These are phyloP conservation scores for Megamerina dolium DNA, from an alignment of 2,888 invertebrate species.

Conservation along the genomic window DNA sequence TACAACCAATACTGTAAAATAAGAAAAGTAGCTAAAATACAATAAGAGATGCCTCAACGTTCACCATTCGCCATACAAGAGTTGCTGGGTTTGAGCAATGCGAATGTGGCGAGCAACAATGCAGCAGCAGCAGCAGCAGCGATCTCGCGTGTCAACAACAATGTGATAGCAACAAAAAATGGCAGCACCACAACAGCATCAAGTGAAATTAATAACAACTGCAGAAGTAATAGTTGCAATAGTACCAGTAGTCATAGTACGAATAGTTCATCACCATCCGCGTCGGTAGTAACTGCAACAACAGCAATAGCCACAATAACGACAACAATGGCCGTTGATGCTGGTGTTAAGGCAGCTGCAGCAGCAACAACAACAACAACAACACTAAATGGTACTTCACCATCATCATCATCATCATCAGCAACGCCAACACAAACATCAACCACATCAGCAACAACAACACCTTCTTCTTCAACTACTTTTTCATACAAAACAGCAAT, in stretches of 20 bases:
- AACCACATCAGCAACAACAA: slow-evolving; percentile 3
- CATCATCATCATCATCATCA: not conserved
- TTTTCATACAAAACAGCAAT: not conserved
- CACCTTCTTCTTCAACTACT: not conserved
- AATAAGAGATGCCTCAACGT: slow-evolving; percentile 48
- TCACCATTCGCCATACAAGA: slow-evolving; percentile 51
- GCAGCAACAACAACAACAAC: slow-evolving; percentile 11
- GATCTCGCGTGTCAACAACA: slow-evolving; percentile 3
- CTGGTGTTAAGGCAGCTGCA: slow-evolving; percentile 13
- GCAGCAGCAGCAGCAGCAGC: slow-evolving; percentile 32
- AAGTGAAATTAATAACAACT: not conserved
- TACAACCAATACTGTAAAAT: not conserved
- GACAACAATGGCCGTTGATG: slow-evolving; percentile 9
- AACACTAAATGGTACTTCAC: not conserved
- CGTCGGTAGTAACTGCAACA: slow-evolving; percentile 13
- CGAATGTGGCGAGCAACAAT: slow-evolving; percentile 24
- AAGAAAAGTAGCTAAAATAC: slow-evolving; percentile 1
- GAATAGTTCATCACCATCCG: not conserved
- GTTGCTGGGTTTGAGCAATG: slow-evolving; percentile 39
- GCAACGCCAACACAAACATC: slow-evolving; percentile 4
- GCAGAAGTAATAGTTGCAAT: no score
- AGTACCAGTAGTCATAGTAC: no score
- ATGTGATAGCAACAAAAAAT: slow-evolving; percentile 1
- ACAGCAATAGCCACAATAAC: slow-evolving; percentile 4
- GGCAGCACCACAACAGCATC: not conserved